Base-by-base conservation (phyloP, 2,888 invertebrate genomes). In the Timandra comae region DNA sequence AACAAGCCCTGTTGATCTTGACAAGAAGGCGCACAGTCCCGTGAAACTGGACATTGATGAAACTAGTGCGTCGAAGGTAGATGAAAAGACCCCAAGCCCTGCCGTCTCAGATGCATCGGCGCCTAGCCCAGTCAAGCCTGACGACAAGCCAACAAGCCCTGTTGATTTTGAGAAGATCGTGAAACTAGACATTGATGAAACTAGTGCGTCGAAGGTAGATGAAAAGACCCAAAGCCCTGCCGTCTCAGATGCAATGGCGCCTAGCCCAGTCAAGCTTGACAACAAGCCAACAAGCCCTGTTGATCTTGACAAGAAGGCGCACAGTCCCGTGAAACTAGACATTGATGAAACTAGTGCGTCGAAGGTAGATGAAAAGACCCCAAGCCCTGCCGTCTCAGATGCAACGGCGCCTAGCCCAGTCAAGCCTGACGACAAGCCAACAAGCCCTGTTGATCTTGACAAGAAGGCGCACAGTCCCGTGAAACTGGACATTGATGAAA, bases 21-120 rank as follows among this genome's bases (percentile, higher is more conserved):
- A 36, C 1, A 40, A 46, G 1, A 50, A 47, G 16, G 33, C 21
- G 6, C 34, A 33, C 1, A 51, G 43, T 23, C 42, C 38, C 0
- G 26, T 29, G 1, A n/a, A n/a, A n/a, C n/a, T n/a, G n/a, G n/a
- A n/a, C n/a, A n/a, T n/a, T n/a, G n/a, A n/a, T n/a, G n/a, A n/a
- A n/a, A n/a, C n/a, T n/a, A n/a, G n/a, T n/a, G n/a, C n/a, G n/a
- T n/a, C 16, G 3, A 36, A 43, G 12, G 30, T 34, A 2, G 29
- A 29, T 1, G 40, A 35, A 0, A 45, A 41, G 22, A 27, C 8
- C 0, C 28, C 38, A 0, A 46, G 42, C 13, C 37, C 37, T 3
- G 27, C 12, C 8, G 24, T 23, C 0, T 25, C 6, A 2, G 37
- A 24, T 19, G 37, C 2, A 16, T 26, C 5, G 33, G 33, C 22